These are phyloP conservation scores for Goniozus legneri DNA, from an alignment of 1,140 invertebrate genomes.

Conservation along the genomic window DNA sequence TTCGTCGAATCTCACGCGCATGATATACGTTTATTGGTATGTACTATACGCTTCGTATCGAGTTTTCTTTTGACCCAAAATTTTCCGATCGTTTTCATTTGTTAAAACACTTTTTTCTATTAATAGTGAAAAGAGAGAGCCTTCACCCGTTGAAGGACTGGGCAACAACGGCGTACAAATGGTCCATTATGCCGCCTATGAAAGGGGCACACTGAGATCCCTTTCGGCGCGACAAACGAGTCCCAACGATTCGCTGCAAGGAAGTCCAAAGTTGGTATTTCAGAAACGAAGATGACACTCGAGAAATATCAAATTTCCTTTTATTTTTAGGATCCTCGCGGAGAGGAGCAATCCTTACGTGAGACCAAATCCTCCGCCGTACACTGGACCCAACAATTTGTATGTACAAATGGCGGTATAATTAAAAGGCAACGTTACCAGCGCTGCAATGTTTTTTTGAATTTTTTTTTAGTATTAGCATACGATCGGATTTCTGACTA, in stretches of 20 bases:
- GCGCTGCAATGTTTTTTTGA: no score
- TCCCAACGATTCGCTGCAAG: constrained; percentile 39
- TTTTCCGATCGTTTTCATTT: no score
- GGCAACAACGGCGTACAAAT: constrained; percentile 51
- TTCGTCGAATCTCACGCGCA: no score
- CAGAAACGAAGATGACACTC: constrained; percentile 15
- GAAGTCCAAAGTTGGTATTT: constrained; percentile 44
- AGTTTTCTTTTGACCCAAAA: no score
- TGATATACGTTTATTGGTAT: no score
- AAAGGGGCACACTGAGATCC: constrained; percentile 43
- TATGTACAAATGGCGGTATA: constrained; percentile 34
- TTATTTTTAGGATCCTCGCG: constrained; percentile 5
- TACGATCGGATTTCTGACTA: constrained; percentile 51
- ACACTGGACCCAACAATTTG: constrained; percentile 43
- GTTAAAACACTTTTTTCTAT: constrained; percentile 9
- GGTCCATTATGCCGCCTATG: constrained; percentile 48
- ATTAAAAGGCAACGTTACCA: constrained; percentile 2
- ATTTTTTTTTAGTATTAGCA: constrained; percentile 29
- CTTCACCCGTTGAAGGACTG: constrained; percentile 36
- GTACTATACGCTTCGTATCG: no score
- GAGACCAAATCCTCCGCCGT: constrained; percentile 50
- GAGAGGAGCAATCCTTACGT: constrained; percentile 43
- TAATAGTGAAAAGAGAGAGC: constrained; percentile 43
- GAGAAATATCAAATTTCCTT: background rate
- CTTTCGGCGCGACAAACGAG: constrained; percentile 42